phyloP scores from a whole-genome alignment of 1,140 invertebrate genomes.

The Calliopsis andreniformis region DNA sequence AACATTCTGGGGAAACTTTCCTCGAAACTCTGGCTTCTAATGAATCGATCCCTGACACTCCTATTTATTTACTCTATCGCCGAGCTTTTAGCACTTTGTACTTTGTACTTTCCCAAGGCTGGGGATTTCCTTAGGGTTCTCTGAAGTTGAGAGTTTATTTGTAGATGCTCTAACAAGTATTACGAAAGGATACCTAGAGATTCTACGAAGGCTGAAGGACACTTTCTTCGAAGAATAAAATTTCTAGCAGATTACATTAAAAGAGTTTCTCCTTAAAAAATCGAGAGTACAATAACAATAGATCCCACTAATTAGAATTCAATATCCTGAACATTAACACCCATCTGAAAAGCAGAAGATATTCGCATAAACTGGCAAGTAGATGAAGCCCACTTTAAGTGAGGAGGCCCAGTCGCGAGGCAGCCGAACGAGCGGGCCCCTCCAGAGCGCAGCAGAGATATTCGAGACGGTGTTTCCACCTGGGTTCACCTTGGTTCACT shows the following conservation, averaged over 20 bases:
- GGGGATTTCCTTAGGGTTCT: not conserved
- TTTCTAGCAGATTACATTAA: too few relatives aligned
- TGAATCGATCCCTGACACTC: not conserved
- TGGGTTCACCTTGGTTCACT: slow-evolving; percentile 49
- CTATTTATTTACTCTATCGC: not conserved
- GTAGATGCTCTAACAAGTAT: too few relatives aligned
- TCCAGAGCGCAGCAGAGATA: slow-evolving; percentile 34
- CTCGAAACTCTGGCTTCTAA: not conserved
- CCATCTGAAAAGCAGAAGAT: slow-evolving; percentile 30
- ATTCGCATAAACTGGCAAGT: slow-evolving; percentile 51
- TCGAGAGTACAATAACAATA: too few relatives aligned
- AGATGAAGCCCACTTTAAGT: slow-evolving; percentile 34
- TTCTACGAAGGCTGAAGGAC: too few relatives aligned
- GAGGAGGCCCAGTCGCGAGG: slow-evolving; percentile 41
- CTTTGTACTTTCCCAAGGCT: not conserved
- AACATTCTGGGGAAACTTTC: not conserved
- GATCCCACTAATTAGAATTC: too few relatives aligned
- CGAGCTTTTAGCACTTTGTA: not conserved
- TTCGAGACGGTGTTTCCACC: slow-evolving; percentile 57
- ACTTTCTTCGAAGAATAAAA: too few relatives aligned
- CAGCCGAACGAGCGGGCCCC: slow-evolving; percentile 25
- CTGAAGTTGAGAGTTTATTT: not conserved
- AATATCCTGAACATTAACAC: too few relatives aligned
- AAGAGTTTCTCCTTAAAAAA: too few relatives aligned
- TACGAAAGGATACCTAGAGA: too few relatives aligned